phyloP scores from a whole-genome alignment of 1,140 invertebrate species.

The Drosophila insularis region DNA sequence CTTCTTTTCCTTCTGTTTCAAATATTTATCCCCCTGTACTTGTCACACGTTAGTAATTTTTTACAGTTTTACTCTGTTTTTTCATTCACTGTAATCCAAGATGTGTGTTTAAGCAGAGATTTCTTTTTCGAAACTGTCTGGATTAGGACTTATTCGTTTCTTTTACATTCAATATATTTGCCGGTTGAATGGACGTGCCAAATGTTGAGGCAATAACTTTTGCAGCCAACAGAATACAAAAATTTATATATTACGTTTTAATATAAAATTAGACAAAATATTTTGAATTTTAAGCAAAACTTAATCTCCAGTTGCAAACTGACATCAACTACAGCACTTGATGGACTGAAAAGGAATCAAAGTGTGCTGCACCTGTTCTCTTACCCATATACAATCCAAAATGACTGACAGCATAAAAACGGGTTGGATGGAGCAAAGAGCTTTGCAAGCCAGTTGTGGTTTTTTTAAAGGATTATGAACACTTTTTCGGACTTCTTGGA shows the following conservation, averaged over 20 bases:
- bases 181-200: constrained; percentile 66
- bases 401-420: constrained; percentile 23
- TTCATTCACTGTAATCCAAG: constrained; percentile 38
- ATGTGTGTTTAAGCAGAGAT: constrained; percentile 57
- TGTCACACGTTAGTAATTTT: constrained; percentile 49
- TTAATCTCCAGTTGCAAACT: constrained; percentile 10
- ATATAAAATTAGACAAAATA: constrained; percentile 52
- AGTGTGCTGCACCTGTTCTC: constrained; percentile 26
- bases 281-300: constrained; percentile 39
- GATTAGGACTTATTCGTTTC: constrained; percentile 26
- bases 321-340: constrained; percentile 31
- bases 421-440: neutral
- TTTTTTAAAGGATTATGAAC: constrained; percentile 63
- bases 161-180: constrained; percentile 60
- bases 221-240: constrained; percentile 38
- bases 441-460: constrained; percentile 38
- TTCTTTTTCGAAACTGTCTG: constrained; percentile 40
- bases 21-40: constrained; percentile 6
- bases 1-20: too few species aligned
- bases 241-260: constrained; percentile 65
- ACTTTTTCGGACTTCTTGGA: constrained; percentile 26
- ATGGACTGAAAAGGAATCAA: neutral
- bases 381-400: constrained; percentile 9
- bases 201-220: constrained; percentile 69
- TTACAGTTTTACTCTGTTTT: neutral